Evolutionary conservation across 2,113 vertebrate species (phyloP).

Genomic region (Campylorhamphus procurvoides): DNA sequence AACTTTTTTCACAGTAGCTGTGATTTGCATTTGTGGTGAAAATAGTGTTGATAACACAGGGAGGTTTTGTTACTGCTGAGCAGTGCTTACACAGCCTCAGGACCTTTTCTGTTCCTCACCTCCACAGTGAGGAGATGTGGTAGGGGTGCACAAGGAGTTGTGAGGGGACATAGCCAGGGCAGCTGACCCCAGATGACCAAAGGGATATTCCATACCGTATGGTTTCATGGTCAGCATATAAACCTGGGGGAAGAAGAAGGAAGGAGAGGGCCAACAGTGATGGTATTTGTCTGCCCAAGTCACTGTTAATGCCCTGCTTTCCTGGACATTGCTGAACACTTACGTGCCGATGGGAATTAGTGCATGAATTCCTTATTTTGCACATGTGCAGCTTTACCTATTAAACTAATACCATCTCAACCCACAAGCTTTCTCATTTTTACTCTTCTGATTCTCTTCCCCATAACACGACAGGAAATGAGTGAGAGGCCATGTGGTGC

Average conservation of each 20-base stretch:
- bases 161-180: background rate
- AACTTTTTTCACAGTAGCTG: background rate
- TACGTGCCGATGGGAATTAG: background rate
- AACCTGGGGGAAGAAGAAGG: background rate
- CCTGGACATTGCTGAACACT: background rate
- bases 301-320: background rate
- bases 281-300: background rate
- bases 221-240: background rate
- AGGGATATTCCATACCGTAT: background rate
- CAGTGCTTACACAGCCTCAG: background rate
- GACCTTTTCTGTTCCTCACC: background rate
- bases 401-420: background rate
- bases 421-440: rapidly evolving
- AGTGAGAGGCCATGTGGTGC: rapidly evolving
- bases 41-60: background rate
- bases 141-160: background rate
- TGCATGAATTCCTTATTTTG: background rate
- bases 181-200: background rate
- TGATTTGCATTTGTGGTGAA: background rate
- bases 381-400: rapidly evolving
- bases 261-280: rapidly evolving
- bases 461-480: background rate
- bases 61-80: background rate
- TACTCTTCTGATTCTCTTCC: background rate
- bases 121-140: background rate